Evolutionary conservation across 2,888 invertebrate genomes (phyloP).

Genomic region (Ptychoptera contaminata): DNA sequence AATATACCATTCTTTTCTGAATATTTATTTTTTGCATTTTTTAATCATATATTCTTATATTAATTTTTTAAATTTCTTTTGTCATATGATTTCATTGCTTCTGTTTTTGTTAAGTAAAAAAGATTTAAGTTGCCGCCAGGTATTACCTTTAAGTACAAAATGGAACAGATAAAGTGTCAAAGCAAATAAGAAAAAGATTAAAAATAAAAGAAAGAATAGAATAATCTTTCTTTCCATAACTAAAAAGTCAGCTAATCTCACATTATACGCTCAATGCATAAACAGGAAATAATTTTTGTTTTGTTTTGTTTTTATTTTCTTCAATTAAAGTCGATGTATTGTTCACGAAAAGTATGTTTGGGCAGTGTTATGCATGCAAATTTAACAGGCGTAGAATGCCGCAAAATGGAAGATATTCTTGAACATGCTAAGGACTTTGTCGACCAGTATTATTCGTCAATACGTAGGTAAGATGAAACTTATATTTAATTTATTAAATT

Average conservation of each 20-base stretch:
- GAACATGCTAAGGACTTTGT: constrained; percentile 80
- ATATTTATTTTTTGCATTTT: too few species aligned
- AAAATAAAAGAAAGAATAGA: constrained; percentile 1
- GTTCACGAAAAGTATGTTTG: constrained; percentile 56
- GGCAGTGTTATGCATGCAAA: constrained; percentile 66
- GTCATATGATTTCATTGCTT: too few species aligned
- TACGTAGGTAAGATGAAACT: constrained; percentile 65
- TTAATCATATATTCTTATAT: too few species aligned
- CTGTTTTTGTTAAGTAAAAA: too few species aligned
- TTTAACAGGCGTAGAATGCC: constrained; percentile 43
- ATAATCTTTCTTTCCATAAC: neutral
- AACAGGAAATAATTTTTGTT: neutral
- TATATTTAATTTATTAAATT: too few species aligned
- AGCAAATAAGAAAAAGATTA: neutral
- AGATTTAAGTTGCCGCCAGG: too few species aligned
- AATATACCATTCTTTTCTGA: too few species aligned
- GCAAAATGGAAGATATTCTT: constrained; percentile 57
- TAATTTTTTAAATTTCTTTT: too few species aligned
- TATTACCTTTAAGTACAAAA: too few species aligned
- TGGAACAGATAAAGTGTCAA: neutral
- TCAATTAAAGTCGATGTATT: constrained; percentile 49
- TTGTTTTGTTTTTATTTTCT: constrained; percentile 16
- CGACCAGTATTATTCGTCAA: constrained; percentile 84
- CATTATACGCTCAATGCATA: too few species aligned
- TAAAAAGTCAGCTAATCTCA: neutral